Percentiles rank a stretch among this genome's conserved stretches.
Conservation (phyloP, 2,888 invertebrate species). For the Gastrophysa polygoni region DNA sequence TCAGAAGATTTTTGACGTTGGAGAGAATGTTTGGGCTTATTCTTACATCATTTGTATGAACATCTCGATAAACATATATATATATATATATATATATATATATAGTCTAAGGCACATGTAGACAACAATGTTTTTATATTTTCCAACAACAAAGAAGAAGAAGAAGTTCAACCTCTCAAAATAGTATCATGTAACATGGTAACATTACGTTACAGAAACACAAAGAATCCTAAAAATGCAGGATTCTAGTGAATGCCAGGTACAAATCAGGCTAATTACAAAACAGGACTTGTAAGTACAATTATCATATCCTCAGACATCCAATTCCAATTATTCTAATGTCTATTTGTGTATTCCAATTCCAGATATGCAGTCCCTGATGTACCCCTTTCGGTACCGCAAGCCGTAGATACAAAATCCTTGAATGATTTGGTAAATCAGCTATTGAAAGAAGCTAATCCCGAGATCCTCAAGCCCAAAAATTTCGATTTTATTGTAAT, state of each 20-base stretch:
- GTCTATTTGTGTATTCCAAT: slow-evolving; percentile 35
- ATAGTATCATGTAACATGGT: no score
- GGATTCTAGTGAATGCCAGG: slow-evolving; percentile 62
- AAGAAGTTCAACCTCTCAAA: no score
- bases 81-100: no score
- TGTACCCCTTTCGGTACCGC: slow-evolving; percentile 81
- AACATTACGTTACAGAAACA: no score
- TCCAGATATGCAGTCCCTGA: slow-evolving; percentile 86
- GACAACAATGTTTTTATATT: no score
- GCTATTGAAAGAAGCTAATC: slow-evolving; percentile 68
- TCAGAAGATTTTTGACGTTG: no score
- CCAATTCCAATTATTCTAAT: no score
- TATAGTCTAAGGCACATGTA: no score
- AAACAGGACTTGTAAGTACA: slow-evolving; percentile 79
- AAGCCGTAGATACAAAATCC: slow-evolving; percentile 69
- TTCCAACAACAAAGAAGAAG: no score
- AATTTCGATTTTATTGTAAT: slow-evolving; percentile 89
- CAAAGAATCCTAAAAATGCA: slow-evolving; percentile 33
- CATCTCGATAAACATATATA: no score
- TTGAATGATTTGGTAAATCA: slow-evolving; percentile 82
- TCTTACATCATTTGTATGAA: no score
- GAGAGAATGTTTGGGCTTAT: no score
- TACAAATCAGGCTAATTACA: slow-evolving; percentile 80
- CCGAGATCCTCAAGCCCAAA: slow-evolving; percentile 55
- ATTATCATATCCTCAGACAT: slow-evolving; percentile 6